Percentiles rank a stretch among this genome's conserved stretches.
Evolutionary conservation across 2,113 vertebrate genomes (phyloP).

Genomic region (Salvator merianae): DNA sequence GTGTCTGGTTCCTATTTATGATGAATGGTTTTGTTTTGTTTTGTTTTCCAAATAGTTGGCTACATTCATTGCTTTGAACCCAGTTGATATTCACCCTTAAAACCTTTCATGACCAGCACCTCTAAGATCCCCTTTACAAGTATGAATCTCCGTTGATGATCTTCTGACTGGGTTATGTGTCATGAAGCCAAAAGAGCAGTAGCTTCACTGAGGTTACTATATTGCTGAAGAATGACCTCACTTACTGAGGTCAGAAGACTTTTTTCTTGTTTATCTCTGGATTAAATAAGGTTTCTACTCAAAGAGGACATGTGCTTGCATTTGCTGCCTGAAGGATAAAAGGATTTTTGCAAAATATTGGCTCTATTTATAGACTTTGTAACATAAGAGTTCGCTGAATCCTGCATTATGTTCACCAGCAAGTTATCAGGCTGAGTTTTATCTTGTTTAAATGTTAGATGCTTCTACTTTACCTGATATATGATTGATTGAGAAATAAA

Average conservation of each 20-base stretch:
- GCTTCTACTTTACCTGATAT: constrained; percentile 8
- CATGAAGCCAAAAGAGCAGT: not conserved
- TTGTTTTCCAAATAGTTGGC: not conserved
- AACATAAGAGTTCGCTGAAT: constrained; percentile 22
- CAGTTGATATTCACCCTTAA: not conserved
- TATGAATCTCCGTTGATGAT: not conserved
- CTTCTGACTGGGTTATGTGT: not conserved
- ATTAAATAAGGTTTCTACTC: constrained; percentile 32
- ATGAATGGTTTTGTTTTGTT: not conserved
- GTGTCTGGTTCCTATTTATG: not conserved
- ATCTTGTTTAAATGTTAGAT: not conserved
- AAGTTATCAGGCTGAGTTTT: constrained; percentile 3
- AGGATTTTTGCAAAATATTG: constrained; percentile 41
- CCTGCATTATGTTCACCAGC: constrained; percentile 21
- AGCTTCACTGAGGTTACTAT: not conserved
- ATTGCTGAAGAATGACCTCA: not conserved
- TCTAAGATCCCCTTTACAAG: not conserved
- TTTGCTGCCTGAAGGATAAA: constrained; percentile 46
- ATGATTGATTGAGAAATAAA: not conserved
- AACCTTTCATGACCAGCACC: not conserved
- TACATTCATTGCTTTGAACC: not conserved
- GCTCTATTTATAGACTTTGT: constrained; percentile 42
- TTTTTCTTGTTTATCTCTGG: constrained; percentile 29
- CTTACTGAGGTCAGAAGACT: not conserved
- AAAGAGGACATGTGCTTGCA: constrained; percentile 35